Evolutionary conservation across 2,797 vertebrate species (phyloP).

Genomic region (Anabas testudineus): DNA sequence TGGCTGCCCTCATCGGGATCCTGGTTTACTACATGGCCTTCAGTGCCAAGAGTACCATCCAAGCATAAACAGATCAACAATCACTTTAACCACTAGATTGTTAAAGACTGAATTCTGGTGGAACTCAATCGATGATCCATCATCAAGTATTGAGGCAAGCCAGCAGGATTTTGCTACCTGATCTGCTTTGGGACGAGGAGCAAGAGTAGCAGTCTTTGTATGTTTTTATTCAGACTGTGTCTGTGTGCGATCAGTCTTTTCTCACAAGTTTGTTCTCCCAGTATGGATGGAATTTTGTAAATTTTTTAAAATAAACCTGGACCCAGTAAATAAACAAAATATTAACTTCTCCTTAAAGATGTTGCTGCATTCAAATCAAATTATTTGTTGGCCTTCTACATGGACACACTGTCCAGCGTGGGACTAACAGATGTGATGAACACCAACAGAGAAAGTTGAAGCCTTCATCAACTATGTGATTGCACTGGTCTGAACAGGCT

Average conservation of each 20-base stretch:
- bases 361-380: background rate
- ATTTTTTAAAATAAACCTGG: slow-evolving; percentile 53
- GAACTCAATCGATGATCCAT: slow-evolving; percentile 34
- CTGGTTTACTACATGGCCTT: slow-evolving; percentile 91
- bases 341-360: slow-evolving; percentile 12
- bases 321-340: slow-evolving; percentile 30
- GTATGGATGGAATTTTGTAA: slow-evolving; percentile 41
- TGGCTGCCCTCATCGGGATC: slow-evolving; percentile 90
- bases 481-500: slow-evolving; percentile 35
- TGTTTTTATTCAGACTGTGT: slow-evolving; percentile 73
- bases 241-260: slow-evolving; percentile 53
- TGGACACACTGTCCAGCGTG: slow-evolving; percentile 13
- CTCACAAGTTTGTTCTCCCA: slow-evolving; percentile 31
- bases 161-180: slow-evolving; percentile 30
- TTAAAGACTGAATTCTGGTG: slow-evolving; percentile 71
- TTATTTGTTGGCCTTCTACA: slow-evolving; percentile 1
- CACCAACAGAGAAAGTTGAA: slow-evolving; percentile 34
- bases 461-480: slow-evolving; percentile 36
- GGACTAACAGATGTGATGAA: slow-evolving; percentile 33
- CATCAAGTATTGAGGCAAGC: slow-evolving; percentile 44
- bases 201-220: slow-evolving; percentile 59
- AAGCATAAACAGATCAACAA: slow-evolving; percentile 78
- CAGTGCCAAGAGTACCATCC: slow-evolving; percentile 91
- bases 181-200: slow-evolving; percentile 43
- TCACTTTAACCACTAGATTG: slow-evolving; percentile 49